These are phyloP conservation scores for Polydrusus tereticollis DNA, from an alignment of 2,888 invertebrate genomes.

Conservation along the genomic window DNA sequence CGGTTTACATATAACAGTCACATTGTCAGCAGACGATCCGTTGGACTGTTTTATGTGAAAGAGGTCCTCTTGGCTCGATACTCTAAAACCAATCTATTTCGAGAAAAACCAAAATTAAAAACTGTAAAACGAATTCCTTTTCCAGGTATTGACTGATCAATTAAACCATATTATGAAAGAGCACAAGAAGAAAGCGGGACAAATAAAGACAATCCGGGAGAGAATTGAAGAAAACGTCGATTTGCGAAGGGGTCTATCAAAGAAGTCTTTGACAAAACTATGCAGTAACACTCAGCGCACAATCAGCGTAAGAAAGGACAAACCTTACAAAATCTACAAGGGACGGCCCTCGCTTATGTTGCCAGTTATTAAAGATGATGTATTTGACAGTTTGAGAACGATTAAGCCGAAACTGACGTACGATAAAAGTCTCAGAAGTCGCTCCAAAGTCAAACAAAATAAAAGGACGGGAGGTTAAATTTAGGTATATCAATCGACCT, in stretches of 20 bases:
- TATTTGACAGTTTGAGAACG: slow-evolving; percentile 23
- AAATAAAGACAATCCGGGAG: slow-evolving; percentile 26
- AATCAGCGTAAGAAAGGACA: background rate
- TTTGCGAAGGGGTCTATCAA: background rate
- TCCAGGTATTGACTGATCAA: slow-evolving; percentile 5
- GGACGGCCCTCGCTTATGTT: slow-evolving; percentile 32
- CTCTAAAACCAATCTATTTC: too few relatives aligned
- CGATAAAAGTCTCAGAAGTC: slow-evolving; percentile 12
- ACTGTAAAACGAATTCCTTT: too few relatives aligned
- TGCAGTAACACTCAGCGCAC: background rate
- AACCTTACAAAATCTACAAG: slow-evolving; percentile 13
- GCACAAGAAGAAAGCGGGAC: slow-evolving; percentile 21
- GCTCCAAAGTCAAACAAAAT: background rate
- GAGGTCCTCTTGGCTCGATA: too few relatives aligned
- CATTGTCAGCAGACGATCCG: too few relatives aligned
- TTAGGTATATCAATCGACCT: too few relatives aligned
- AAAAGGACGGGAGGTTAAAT: slow-evolving; percentile 12
- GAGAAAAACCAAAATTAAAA: too few relatives aligned
- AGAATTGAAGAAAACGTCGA: slow-evolving; percentile 32
- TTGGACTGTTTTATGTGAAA: background rate
- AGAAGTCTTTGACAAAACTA: background rate
- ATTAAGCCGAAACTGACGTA: slow-evolving; percentile 35
- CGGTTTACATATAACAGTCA: too few relatives aligned
- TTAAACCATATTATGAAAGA: slow-evolving; percentile 19
- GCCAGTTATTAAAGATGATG: slow-evolving; percentile 22